A percentile compares a stretch with the other conserved stretches of the same genome.
Evolutionary conservation across 2,113 vertebrate species (phyloP).

Genomic region (Ornithorhynchus anatinus): DNA sequence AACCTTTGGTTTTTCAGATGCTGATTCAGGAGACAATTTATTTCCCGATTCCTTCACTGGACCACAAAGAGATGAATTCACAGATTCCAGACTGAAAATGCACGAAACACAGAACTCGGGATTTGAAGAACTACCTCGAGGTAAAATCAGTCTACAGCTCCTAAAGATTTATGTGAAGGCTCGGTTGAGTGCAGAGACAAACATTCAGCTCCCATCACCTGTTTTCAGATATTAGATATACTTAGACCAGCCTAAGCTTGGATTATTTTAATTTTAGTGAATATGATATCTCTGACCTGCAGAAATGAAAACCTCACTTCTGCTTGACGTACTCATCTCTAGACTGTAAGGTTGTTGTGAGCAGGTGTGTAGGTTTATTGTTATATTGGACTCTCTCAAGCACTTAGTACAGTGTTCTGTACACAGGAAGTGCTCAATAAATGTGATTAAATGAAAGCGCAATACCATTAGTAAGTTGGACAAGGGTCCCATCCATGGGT

Average conservation of each 20-base stretch:
- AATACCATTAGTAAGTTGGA: too few relatives aligned
- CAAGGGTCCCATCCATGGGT: too few relatives aligned
- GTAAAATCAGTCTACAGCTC: slow-evolving; percentile 1
- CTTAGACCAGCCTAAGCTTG: slow-evolving; percentile 20
- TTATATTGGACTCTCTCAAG: too few relatives aligned
- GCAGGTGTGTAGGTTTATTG: too few relatives aligned
- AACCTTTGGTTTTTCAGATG: slow-evolving; percentile 49
- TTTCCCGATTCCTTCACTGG: not conserved
- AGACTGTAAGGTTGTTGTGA: too few relatives aligned
- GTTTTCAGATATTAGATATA: slow-evolving; percentile 48
- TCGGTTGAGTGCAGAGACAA: not conserved
- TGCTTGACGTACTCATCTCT: too few relatives aligned
- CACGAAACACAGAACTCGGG: not conserved
- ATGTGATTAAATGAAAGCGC: too few relatives aligned
- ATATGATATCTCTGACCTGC: slow-evolving; percentile 11
- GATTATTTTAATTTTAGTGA: slow-evolving; percentile 24
- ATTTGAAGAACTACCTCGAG: slow-evolving; percentile 10
- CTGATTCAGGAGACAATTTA: slow-evolving; percentile 30
- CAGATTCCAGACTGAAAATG: not conserved
- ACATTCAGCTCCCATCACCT: not conserved
- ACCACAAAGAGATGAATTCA: not conserved
- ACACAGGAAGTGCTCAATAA: too few relatives aligned
- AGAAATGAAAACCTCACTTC: slow-evolving; percentile 28
- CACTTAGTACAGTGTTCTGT: too few relatives aligned
- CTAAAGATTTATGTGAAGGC: not conserved